Base-by-base conservation (phyloP, 2,797 vertebrate genomes). In the Chelmon rostratus region DNA sequence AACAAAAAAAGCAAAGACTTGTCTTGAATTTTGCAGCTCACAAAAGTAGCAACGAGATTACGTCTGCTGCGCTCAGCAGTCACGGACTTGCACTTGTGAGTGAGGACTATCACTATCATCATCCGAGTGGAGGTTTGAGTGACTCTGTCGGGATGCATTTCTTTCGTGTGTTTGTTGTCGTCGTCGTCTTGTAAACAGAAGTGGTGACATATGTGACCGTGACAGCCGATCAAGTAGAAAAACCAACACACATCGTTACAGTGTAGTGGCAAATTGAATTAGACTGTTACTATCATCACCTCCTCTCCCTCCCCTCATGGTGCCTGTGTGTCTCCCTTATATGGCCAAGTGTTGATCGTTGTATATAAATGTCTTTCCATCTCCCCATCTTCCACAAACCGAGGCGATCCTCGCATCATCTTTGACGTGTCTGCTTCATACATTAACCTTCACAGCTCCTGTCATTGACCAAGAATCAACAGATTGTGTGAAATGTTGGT, bases 221-320 rank as follows among this genome's bases (percentile, higher is more conserved):
- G 87, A 90, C 89, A 86, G 84, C 88, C 89, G 89, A 89, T 72
- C 78, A 86, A 81, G 56, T 86, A 89, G 70, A 90, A 88, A 83
- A 90, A 79, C 2, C 56, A 82, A 82, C 80, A 88, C 77, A 73
- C 59, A 74, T 85, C 78, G 86, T 91, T 88, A 79, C 81, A 89
- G 85, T 93, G 68, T 88, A 89, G 89, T 91, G 90, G 73, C 87
- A 86, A 90, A 86, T 84, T 83, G 57, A 91, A 91, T 89, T 89
- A 91, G 95, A 95, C 94, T 95, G 94, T 95, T 95, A 94, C 86
- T 79, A 66, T 74, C 59, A 67, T 72, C 64, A 69, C 73, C 68
- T 78, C n/a, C 65, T 69, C 81, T 73, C 74, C 65, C 61, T 76
- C 62, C 82, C 63, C 82, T 86, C 84, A 87, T 72, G 71, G 90